Conservation (phyloP, 2,797 vertebrate genomes). For the Uromys caudimaculatus region DNA sequence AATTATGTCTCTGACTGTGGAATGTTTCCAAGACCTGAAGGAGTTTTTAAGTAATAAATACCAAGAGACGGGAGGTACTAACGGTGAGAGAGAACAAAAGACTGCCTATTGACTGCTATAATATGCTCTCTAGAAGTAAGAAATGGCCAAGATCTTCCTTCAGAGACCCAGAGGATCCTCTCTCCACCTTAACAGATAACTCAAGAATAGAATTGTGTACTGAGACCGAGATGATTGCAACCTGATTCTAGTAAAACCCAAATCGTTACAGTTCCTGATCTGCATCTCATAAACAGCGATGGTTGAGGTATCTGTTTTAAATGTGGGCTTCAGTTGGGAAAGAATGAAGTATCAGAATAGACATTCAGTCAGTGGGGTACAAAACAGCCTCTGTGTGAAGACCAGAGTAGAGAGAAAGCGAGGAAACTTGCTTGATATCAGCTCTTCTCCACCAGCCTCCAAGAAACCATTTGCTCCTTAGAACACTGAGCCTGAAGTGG, state of each 20-base stretch:
- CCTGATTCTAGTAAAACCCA: not conserved
- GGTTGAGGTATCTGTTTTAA: not conserved
- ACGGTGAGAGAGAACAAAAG: conserved; percentile 21
- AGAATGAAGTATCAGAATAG: not conserved
- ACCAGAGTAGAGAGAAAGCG: not conserved
- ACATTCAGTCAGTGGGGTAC: not conserved
- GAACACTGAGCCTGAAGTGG: not conserved
- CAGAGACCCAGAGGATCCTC: not conserved
- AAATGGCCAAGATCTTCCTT: conserved; percentile 13
- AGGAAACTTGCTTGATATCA: not conserved
- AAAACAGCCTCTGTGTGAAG: not conserved
- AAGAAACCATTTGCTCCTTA: not conserved
- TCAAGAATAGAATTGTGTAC: conserved; percentile 23
- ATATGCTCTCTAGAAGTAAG: conserved; percentile 45
- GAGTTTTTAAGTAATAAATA: conserved; percentile 54
- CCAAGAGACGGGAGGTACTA: conserved; percentile 11
- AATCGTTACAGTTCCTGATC: not conserved
- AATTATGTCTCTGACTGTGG: conserved; percentile 42
- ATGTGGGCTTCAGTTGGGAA: not conserved
- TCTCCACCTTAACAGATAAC: not conserved
- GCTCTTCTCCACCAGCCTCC: not conserved
- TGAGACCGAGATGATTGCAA: not conserved
- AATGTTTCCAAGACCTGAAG: not conserved
- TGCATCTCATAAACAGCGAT: not conserved
- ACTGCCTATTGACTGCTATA: not conserved